phyloP scores from a whole-genome alignment of 1,140 invertebrate genomes.

The Eulimnadia texana region DNA sequence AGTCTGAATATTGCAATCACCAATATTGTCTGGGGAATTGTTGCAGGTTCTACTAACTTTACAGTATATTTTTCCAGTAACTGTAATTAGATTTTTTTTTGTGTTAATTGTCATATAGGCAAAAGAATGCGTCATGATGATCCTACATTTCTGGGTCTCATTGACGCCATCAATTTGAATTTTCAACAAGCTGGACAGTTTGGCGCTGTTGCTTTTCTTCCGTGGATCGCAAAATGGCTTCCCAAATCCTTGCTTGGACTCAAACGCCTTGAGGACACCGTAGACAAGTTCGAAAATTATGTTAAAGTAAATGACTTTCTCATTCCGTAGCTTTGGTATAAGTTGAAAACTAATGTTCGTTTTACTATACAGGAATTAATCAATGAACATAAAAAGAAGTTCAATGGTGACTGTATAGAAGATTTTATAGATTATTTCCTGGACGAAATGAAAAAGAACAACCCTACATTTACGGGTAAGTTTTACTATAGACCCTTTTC shows the following conservation, averaged over 20 bases:
- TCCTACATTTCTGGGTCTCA: slow-evolving; percentile 16
- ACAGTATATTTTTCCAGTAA: too few relatives aligned
- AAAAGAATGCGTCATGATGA: slow-evolving; percentile 29
- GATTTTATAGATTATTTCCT: slow-evolving; percentile 79
- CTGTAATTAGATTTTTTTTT: too few relatives aligned
- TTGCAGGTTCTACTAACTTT: slow-evolving; percentile 30
- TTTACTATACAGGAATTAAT: slow-evolving; percentile 45
- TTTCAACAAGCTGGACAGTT: background rate
- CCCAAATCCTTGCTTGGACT: slow-evolving; percentile 30
- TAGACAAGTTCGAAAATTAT: slow-evolving; percentile 36
- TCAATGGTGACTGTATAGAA: slow-evolving; percentile 42
- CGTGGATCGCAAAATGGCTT: slow-evolving; percentile 3
- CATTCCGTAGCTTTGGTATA: too few relatives aligned
- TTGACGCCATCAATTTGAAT: background rate
- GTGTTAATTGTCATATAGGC: slow-evolving; percentile 30
- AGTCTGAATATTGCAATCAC: background rate
- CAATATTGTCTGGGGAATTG: slow-evolving; percentile 54
- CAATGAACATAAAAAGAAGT: slow-evolving; percentile 51
- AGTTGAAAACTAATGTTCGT: too few relatives aligned
- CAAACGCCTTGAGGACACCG: slow-evolving; percentile 35
- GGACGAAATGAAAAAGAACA: slow-evolving; percentile 28
- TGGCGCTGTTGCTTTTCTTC: background rate
- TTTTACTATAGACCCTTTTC: too few relatives aligned
- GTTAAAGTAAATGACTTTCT: too few relatives aligned
- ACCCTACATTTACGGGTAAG: slow-evolving; percentile 13